Base-by-base conservation (phyloP, 2,888 invertebrate species). In the Rhagophthalmus giganteus region DNA sequence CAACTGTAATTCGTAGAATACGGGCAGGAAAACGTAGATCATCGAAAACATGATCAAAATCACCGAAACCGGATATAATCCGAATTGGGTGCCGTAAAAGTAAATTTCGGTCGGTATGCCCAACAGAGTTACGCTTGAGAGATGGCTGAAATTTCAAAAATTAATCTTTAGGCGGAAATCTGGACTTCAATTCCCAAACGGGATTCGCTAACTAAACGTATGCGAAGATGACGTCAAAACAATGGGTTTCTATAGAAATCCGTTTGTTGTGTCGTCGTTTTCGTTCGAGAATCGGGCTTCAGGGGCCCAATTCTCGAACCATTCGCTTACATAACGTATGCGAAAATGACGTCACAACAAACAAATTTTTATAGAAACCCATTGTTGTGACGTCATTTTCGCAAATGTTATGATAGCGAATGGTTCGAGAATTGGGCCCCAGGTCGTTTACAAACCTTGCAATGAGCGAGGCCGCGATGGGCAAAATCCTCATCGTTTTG, bases 51-150 rank as follows among this genome's bases (percentile, higher is more conserved):
- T 50, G 8, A 63, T 49, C 2, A 65, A 12, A 2, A 75, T 53
- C 8, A 79, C 73, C 2, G 77, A 72, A 5, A 81, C 2, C 54
- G 16, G 69, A 61, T 13, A 74, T 70, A n/a, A 75, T 67, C 50
- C 74, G 73, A 64, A 86, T 87, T 57, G 84, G 0, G 84, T 83
- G 2, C 89, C 89, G 66, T 82, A 81, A 13, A 81, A 75, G 66
- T 88, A 89, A 56, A 88, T 81, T 67, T 89, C 88, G 0, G 87
- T 82, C 0, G 88, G 88, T 3, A 86, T 80, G 0, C 86, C 88
- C 4, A 89, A 77, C 3, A 89, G 73, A 0, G 87, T 87, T 30
- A 89, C 83, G 26, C 87, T 87, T 2, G 88, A 88, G 61, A 87
- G 74, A 57, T 86, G 85, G 64, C 87, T 87, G 71, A 33, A 75